Evolutionary conservation across 2,888 invertebrate species (phyloP), one percentile per base, ranked within the genome.

Genomic region (Agrypnus murinus): DNA sequence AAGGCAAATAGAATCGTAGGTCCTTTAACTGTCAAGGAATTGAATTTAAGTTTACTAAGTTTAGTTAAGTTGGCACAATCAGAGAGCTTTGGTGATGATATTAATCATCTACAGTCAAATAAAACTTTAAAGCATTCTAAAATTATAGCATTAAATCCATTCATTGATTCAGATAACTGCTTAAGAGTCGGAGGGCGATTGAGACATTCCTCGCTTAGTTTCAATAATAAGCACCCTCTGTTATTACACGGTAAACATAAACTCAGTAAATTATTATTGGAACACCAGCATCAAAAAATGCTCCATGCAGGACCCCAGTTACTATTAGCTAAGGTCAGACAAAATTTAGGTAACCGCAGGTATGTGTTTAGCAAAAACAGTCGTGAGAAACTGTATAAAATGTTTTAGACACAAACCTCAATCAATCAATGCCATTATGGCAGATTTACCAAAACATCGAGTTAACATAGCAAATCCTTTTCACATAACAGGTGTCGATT

Each of bases 401-500:
- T n/a, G n/a, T n/a, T n/a, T n/a, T n/a, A n/a, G n/a, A n/a, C n/a
- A n/a, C n/a, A n/a, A n/a, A n/a, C n/a, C n/a, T n/a, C n/a, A n/a
- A n/a, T n/a, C n/a, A n/a, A n/a, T 2, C 4, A 9, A 3, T 10
- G n/a, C 8, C n/a, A 2, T 62, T 1, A 62, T 62, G 62, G 62
- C 32, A 10, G 15, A 62, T 15, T 46, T 62, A 17, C 62, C 62
- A 6, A 2, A 48, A 32, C 2, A 12, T 19, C 10, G 71, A 53
- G 36, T 46, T n/a, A 70, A 65, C 0, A 58, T 14, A 40, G 34
- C 14, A 15, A 2, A 9, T n/a, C 67, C 60, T 2, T 67, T 67
- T 43, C 15, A 14, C n/a, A 60, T 45, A 45, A 46, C 45, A 17
- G 60, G 60, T 7, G 46, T 32, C 7, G 60, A 60, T 31, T 38